Evolutionary conservation across 1,140 invertebrate genomes (phyloP), one percentile per base, ranked within the genome.

Genomic region (Drosophila lini): DNA sequence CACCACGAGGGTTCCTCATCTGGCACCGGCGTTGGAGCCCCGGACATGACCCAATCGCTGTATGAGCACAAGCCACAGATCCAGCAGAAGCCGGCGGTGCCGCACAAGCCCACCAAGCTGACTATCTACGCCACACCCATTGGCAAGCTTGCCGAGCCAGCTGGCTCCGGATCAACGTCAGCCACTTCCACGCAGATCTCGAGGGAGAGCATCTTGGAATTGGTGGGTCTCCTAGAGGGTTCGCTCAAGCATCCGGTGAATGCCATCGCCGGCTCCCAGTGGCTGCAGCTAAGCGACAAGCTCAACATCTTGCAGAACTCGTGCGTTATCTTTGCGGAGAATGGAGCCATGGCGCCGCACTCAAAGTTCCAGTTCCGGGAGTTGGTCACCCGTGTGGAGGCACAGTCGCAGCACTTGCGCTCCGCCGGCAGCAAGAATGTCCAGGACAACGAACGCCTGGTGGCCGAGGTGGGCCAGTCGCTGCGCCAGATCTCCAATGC

Each of bases 281-380:
- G 96, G 94, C 93, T 97, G n/a, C 96, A 97, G 84, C 93, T 97
- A 2, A 97, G 96, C 2, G 97, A 98, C 85, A 97, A 97, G 88
- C 94, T 97, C 10, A 96, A 96, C 42, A 93, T 96, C 45, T 93
- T 98, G 42, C 96, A 97, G 79, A 94, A 95, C 2, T 95, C 96
- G 64, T 98, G 97, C 91, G 93, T 94, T 41, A 94, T 94, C 42
- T 96, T 96, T 59, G 94, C 94, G 2, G 93, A 94, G 64, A 96
- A 96, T 68, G 93, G 93, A 36, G 94, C 96, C 4, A 96, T 97
- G 71, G 95, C 97, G 19, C 96, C 97, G 16, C 97, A 97, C 86
- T 95, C 96, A 31, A 96, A 97, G 62, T 98, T 98, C 91, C 97
- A 97, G 78, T 96, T 98, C 82, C 95, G 97, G 10, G 97, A 98